Conservation (phyloP, 2,113 vertebrate genomes). For the Aramus guarauna region DNA sequence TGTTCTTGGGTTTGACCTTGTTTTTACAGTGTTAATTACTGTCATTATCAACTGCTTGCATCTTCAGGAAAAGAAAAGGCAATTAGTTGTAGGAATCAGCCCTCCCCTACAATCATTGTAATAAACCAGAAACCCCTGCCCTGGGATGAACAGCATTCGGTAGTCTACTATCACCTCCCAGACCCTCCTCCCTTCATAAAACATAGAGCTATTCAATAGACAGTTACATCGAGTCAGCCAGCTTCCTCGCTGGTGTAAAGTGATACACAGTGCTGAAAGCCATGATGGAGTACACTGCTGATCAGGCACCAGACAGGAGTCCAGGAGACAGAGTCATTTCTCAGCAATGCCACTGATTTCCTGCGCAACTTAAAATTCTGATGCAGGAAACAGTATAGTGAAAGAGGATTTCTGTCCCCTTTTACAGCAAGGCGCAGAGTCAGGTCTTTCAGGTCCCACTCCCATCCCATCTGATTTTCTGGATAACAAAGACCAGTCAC, state of each 20-base stretch:
- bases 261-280: accelerated
- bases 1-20: slow-evolving; percentile 52
- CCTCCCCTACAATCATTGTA: neutral
- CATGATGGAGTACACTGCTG: neutral
- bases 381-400: neutral
- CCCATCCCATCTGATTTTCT: neutral
- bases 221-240: neutral
- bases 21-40: slow-evolving; percentile 52
- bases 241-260: neutral
- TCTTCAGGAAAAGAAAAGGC: slow-evolving; percentile 21
- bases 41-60: slow-evolving; percentile 51
- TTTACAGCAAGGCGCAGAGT: neutral
- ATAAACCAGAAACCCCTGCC: slow-evolving; percentile 3
- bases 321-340: neutral
- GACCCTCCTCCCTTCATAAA: neutral
- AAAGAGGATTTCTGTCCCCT: neutral
- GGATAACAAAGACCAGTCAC: neutral
- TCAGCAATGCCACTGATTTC: neutral
- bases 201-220: neutral
- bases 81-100: slow-evolving; percentile 21
- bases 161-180: neutral
- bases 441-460: neutral
- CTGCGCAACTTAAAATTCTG: neutral
- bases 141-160: neutral
- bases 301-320: neutral